These are phyloP conservation scores for Thaumetopoea pityocampa DNA, from an alignment of 1,140 invertebrate species.

Conservation along the genomic window DNA sequence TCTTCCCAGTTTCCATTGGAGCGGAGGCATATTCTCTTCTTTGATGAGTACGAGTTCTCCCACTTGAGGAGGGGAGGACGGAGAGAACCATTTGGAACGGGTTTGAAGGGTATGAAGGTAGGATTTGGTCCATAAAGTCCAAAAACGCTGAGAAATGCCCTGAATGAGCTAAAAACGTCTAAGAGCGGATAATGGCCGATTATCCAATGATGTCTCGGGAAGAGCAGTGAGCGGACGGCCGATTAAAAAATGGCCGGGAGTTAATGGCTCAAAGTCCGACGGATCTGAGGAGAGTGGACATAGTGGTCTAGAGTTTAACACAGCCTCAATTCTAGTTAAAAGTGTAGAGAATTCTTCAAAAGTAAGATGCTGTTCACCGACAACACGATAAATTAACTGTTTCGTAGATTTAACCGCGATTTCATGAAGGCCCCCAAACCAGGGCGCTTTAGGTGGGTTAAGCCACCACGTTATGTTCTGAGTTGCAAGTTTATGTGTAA, in stretches of 20 bases:
- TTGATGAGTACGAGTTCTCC: constrained; percentile 16
- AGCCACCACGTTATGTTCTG: constrained; percentile 19
- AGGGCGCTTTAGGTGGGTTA: constrained; percentile 3
- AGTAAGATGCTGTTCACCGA: constrained; percentile 15
- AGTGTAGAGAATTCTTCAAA: constrained; percentile 26
- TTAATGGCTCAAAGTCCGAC: constrained; percentile 7
- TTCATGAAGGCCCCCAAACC: constrained; percentile 40
- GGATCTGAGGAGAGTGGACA: constrained; percentile 25
- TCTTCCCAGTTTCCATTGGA: constrained; percentile 17
- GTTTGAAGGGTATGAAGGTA: constrained; percentile 19
- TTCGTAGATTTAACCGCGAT: constrained; percentile 43
- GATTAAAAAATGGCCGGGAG: constrained; percentile 34
- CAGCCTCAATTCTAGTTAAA: constrained; percentile 25
- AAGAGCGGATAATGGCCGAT: constrained; percentile 4
- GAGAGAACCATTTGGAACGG: constrained; percentile 18
- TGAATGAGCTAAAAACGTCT: constrained; percentile 15
- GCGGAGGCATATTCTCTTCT: constrained; percentile 13
- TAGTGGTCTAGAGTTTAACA: constrained; percentile 44
- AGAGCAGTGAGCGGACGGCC: constrained; percentile 27
- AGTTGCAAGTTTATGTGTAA: constrained; percentile 7
- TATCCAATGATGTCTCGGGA: constrained; percentile 7
- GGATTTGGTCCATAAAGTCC: constrained; percentile 12
- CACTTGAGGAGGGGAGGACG: constrained; percentile 11
- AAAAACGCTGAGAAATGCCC: constrained; percentile 15
- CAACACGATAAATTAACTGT: constrained; percentile 19